These are phyloP conservation scores for Pteria penguin DNA, from an alignment of 2,888 invertebrate genomes.

Conservation along the genomic window DNA sequence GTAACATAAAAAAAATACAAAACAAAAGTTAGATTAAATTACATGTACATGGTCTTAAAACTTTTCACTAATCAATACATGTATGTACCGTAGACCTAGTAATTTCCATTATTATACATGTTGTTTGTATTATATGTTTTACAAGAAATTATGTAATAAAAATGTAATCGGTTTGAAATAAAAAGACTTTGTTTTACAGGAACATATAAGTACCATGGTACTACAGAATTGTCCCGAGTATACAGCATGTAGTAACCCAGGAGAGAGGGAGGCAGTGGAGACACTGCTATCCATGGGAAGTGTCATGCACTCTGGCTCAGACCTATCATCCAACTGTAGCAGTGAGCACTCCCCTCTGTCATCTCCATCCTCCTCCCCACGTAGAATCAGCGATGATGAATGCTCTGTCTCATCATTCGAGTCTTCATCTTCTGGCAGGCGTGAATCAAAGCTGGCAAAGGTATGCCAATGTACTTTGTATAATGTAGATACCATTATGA, in stretches of 20 bases:
- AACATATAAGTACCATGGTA: conserved; percentile 16
- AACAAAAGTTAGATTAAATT: too few species aligned
- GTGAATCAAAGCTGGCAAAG: conserved; percentile 49
- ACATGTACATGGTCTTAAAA: too few species aligned
- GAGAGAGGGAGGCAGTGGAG: conserved; percentile 79
- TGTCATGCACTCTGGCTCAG: conserved; percentile 20
- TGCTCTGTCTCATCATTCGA: background rate
- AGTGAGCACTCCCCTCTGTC: background rate
- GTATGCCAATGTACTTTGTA: conserved; percentile 19
- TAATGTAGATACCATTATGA: background rate
- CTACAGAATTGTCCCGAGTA: background rate
- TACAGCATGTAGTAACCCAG: conserved; percentile 30
- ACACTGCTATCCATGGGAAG: conserved; percentile 76
- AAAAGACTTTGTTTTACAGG: background rate
- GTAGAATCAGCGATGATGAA: conserved; percentile 17
- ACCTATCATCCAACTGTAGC: background rate
- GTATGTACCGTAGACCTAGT: too few species aligned
- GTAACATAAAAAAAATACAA: too few species aligned
- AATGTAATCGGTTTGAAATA: too few species aligned
- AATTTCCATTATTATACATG: too few species aligned
- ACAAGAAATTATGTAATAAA: too few species aligned
- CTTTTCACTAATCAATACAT: too few species aligned
- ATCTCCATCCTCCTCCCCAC: conserved; percentile 8
- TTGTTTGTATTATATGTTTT: too few species aligned
- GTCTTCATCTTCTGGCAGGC: conserved; percentile 10